Conservation (phyloP, 2,888 invertebrate species). For the Aplocera efformata region DNA sequence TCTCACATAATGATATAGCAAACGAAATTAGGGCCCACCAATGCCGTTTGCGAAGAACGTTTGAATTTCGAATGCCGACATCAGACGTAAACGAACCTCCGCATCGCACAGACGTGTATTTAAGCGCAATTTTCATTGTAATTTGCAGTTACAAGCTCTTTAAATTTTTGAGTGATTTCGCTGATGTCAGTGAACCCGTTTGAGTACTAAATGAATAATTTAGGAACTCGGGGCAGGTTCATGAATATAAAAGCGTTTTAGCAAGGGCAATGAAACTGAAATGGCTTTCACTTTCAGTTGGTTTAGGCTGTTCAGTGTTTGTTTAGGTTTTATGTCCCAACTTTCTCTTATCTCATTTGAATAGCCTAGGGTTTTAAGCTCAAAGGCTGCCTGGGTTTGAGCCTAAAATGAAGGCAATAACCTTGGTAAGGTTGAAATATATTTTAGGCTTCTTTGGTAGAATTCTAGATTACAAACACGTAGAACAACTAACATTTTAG, state of each 20-base stretch:
- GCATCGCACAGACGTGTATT: slow-evolving; percentile 54
- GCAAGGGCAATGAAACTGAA: slow-evolving; percentile 17
- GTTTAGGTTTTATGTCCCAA: slow-evolving; percentile 1
- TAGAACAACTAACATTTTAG: no score
- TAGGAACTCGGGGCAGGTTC: slow-evolving; percentile 36
- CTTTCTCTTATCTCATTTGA: slow-evolving; percentile 10
- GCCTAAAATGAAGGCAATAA: slow-evolving; percentile 5
- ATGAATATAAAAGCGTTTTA: slow-evolving; percentile 49
- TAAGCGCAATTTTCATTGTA: slow-evolving; percentile 53
- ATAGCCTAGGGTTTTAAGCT: slow-evolving; percentile 5
- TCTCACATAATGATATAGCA: slow-evolving; percentile 63
- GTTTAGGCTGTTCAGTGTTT: slow-evolving; percentile 6
- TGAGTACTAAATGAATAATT: slow-evolving; percentile 43
- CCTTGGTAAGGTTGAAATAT: background rate
- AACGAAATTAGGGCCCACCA: slow-evolving; percentile 53
- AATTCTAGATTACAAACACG: no score
- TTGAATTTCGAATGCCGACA: slow-evolving; percentile 55
- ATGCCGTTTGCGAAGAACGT: slow-evolving; percentile 46
- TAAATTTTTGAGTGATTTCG: slow-evolving; percentile 28
- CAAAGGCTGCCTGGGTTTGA: slow-evolving; percentile 9
- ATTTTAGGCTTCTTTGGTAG: background rate
- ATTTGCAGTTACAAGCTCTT: slow-evolving; percentile 37
- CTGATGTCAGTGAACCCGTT: slow-evolving; percentile 51
- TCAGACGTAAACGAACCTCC: slow-evolving; percentile 48
- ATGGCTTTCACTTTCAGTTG: slow-evolving; percentile 12